Percentiles rank a stretch among this genome's conserved stretches.
phyloP scores from a whole-genome alignment of 2,113 vertebrate genomes.

The Nothoprocta pentlandii region DNA sequence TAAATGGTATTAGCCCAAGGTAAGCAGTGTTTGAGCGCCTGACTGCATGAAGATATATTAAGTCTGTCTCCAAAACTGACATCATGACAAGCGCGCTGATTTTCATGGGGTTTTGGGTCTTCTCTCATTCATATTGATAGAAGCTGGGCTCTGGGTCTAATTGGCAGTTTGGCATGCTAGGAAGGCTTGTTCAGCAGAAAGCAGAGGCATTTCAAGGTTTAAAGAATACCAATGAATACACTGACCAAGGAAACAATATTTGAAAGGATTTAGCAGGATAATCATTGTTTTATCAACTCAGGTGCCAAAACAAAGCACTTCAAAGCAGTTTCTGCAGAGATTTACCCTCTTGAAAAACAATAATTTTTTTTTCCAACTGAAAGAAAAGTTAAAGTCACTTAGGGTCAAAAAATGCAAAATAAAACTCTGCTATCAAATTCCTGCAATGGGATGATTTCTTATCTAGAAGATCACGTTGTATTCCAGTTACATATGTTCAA shows the following conservation, averaged over 20 bases:
- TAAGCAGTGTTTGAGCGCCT: neutral
- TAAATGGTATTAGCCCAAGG: rapidly evolving
- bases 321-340: neutral
- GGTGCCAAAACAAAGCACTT: neutral
- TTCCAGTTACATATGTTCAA: neutral
- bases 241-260: neutral
- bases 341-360: neutral
- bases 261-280: neutral
- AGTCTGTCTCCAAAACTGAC: neutral
- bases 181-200: neutral
- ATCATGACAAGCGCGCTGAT: no score
- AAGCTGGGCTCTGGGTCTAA: neutral
- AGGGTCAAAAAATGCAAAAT: neutral
- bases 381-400: neutral
- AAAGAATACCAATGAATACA: neutral
- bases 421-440: neutral
- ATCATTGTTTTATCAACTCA: neutral
- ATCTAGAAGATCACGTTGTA: neutral
- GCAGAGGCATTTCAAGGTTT: neutral
- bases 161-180: neutral
- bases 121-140: neutral
- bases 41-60: neutral
- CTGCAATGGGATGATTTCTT: neutral
- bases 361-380: neutral
- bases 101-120: neutral